Conservation (phyloP, 2,888 invertebrate genomes). For the Boloria selene region DNA sequence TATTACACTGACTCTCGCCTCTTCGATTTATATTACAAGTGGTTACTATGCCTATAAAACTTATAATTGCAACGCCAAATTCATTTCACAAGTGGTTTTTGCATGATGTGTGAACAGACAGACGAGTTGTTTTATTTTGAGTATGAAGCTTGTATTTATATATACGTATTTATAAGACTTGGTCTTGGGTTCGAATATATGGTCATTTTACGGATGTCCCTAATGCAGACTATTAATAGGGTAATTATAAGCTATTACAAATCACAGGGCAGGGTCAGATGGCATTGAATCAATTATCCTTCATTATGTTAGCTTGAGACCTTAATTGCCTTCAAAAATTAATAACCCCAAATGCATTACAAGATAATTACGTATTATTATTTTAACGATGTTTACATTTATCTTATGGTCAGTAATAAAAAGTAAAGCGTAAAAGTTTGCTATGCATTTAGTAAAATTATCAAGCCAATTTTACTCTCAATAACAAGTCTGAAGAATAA, state of each 20-base stretch:
- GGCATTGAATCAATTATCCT: conserved; percentile 59
- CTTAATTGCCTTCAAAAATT: conserved; percentile 17
- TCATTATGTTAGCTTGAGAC: conserved; percentile 40
- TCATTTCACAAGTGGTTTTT: conserved; percentile 2
- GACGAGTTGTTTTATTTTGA: conserved; percentile 1
- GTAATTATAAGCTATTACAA: conserved; percentile 60
- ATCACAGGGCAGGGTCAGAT: conserved; percentile 58
- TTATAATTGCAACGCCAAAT: conserved; percentile 1
- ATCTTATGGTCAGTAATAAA: background rate
- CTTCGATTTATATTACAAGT: conserved; percentile 5
- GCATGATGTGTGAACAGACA: background rate
- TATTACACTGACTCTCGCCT: background rate
- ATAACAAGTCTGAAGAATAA: background rate
- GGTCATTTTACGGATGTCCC: conserved; percentile 52
- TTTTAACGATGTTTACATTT: conserved; percentile 1
- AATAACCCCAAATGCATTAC: background rate
- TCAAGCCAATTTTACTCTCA: background rate
- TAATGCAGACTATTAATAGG: conserved; percentile 55
- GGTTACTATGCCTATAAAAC: conserved; percentile 1
- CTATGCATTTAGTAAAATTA: background rate
- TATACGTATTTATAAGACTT: too few species aligned
- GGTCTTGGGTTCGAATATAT: background rate
- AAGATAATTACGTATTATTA: background rate
- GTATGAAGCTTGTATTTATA: too few species aligned
- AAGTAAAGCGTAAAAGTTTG: background rate